Conservation (phyloP, 1,140 invertebrate species). For the Pomacea maculata region DNA sequence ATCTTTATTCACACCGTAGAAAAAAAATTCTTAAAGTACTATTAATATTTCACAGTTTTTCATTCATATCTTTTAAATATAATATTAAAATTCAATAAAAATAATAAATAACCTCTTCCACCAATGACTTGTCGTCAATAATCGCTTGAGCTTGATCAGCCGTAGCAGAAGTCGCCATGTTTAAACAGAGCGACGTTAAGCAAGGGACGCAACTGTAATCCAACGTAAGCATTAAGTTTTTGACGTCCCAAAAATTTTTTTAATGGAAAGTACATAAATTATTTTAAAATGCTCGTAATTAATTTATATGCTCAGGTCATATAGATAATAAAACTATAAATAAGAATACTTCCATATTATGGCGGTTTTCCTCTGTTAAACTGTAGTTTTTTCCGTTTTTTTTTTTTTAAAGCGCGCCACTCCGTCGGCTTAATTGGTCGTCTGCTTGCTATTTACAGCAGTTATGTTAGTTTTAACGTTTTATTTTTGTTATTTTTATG, state of each 20-base stretch:
- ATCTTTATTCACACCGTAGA: too few relatives aligned
- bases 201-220: not conserved
- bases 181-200: conserved; percentile 33
- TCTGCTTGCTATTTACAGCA: too few relatives aligned
- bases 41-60: too few relatives aligned
- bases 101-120: conserved; percentile 45
- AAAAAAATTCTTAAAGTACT: too few relatives aligned
- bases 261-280: not conserved
- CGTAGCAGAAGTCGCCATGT: conserved; percentile 50
- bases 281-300: not conserved
- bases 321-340: not conserved
- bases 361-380: too few relatives aligned
- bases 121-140: conserved; percentile 48
- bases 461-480: too few relatives aligned
- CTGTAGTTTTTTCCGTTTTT: too few relatives aligned
- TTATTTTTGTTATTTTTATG: too few relatives aligned
- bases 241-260: too few relatives aligned
- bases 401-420: too few relatives aligned
- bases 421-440: too few relatives aligned
- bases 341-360: not conserved
- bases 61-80: not conserved
- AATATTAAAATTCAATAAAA: not conserved
- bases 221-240: not conserved
- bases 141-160: conserved; percentile 45
- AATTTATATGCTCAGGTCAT: not conserved